Evolutionary conservation across 2,888 invertebrate genomes (phyloP), one percentile per base, ranked within the genome.

Genomic region (Drosophila antonietae): DNA sequence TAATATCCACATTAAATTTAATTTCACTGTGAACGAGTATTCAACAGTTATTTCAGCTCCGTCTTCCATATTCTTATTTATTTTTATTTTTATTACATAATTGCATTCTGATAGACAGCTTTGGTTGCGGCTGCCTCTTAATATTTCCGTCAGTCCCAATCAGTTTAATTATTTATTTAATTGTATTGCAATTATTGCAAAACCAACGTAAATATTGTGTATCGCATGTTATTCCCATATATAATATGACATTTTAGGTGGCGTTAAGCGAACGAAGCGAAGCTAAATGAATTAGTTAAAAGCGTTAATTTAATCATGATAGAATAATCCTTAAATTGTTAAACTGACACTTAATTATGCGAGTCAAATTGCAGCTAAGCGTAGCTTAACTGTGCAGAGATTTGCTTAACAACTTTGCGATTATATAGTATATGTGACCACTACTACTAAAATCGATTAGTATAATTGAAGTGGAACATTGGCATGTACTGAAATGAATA

Each of bases 111-210:
- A 57, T 44, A 37, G 47, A 57, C 43, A 14, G 14, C 37, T 33
- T 56, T 33, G 51, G 47, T 28, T 14, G 20, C 43, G 61, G 57
- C 15, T 39, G 18, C 15, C 49, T 18, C 49, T 49, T 51, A 69
- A 69, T 68, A 58, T 68, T 44, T 58, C 51, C 44, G 37, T 33
- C 23, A 37, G 47, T 12, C n/a, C n/a, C 51, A 63, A 43, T 61
- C 44, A 37, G 18, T 58, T 60, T 18, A 73, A 73, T 73, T 58
- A 73, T 78, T 66, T 53, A 77, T 78, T 77, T 61, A 80, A 78
- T 77, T 77, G 68, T 33, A 58, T 55, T 75, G 37, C 51, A 66
- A 74, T 70, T 65, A 60, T 63, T 39, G 15, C 18, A 37, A 18
- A 23, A 1, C 33, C 20, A 15, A 20, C 15, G 37, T 35, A 35